Evolutionary conservation across 2,888 invertebrate species (phyloP).

Genomic region (Rhopalosiphum nymphaeae): DNA sequence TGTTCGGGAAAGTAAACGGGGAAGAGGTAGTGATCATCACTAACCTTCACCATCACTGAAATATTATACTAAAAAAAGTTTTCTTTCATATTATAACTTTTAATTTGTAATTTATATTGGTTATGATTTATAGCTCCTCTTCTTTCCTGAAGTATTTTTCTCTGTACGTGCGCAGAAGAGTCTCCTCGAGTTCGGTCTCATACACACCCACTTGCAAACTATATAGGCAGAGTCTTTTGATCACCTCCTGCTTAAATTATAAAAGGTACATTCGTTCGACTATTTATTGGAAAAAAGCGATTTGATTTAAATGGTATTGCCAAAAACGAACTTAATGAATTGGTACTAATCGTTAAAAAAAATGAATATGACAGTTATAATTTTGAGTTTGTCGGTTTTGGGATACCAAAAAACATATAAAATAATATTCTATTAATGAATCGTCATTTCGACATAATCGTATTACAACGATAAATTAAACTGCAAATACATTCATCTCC

Average conservation of each 20-base stretch:
- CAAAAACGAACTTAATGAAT: not conserved
- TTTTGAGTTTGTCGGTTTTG: not conserved
- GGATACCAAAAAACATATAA: too few species aligned
- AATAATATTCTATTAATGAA: not conserved
- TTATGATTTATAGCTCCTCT: not conserved
- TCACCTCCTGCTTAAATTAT: not conserved
- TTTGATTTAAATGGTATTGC: not conserved
- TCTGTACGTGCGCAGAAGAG: not conserved
- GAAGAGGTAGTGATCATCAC: not conserved
- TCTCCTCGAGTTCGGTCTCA: not conserved
- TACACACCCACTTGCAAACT: not conserved
- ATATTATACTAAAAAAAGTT: not conserved
- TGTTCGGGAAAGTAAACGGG: not conserved
- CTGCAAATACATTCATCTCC: not conserved
- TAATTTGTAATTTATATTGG: not conserved
- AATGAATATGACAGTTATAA: not conserved
- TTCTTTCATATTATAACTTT: not conserved
- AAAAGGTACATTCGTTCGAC: not conserved
- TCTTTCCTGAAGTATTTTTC: not conserved
- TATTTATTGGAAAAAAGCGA: not conserved
- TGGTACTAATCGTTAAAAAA: not conserved
- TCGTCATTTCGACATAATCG: not conserved
- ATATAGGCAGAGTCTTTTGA: not conserved
- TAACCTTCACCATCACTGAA: not conserved
- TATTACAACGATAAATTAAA: not conserved